Evolutionary conservation across 2,113 vertebrate species (phyloP), one percentile per base, ranked within the genome.

Genomic region (zebrafish (Danio rerio)): DNA sequence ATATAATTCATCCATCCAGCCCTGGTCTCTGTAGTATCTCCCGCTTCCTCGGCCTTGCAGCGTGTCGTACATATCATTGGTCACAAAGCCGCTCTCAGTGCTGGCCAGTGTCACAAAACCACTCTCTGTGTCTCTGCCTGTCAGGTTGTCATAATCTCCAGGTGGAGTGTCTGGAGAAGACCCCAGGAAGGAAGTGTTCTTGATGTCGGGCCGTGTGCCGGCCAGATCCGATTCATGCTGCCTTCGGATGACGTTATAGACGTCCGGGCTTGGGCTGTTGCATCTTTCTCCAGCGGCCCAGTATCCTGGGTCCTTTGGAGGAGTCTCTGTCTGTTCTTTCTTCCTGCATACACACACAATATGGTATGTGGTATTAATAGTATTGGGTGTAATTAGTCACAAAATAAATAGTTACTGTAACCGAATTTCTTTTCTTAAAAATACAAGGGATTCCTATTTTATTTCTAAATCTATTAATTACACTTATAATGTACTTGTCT

Each of bases 121-220:
- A 0, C 95, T 95, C 15, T 95, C 95, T 0, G 95, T 95, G 86
- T 93, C 88, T 1, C 93, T 90, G 65, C 89, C 91, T 0, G 87
- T 94, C 11, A 91, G 81, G 52, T 95, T 94, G 78, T 95, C 94
- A 0, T 95, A 94, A 77, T 95, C 96, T 31, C 92, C 94, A 0
- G 82, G 94, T n/a, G 90, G 93, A 0, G 88, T 92, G 66, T 93
- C 91, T 0, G 92, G 94, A 13, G 88, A 93, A 49, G 94, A 94
- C 9, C 87, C 91, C 7, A 95, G 88, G 88, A 99, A 99, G 6
- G 98, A 99, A n/a, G 95, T 96, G 82, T 97, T 98, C 81, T 95
- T 94, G 15, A 94, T 94, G 70, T 94, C 87, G 0, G 97, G 96
- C 9, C 97, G 94, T 5, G 95, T 88, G 15, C 94, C 94, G 0